Evolutionary conservation across 92 coral and sea anemone species (phyloP).

Genomic region (Epizoanthus ramosus): DNA sequence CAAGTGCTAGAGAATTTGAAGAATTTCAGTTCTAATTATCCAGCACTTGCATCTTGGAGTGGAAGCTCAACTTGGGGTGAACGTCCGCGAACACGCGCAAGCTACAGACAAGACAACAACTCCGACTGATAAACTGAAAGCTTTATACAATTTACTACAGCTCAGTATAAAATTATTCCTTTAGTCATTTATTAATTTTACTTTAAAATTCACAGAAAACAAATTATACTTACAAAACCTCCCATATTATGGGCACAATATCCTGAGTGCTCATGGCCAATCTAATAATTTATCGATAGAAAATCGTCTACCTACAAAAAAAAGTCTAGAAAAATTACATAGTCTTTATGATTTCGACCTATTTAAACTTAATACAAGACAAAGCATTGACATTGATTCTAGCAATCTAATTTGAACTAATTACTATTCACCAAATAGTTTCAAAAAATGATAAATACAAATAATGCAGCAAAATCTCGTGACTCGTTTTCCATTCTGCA

Average conservation of each 20-base stretch:
- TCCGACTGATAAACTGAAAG: no score
- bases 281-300: neutral
- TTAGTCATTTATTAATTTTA: neutral
- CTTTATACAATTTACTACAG: constrained; percentile 7
- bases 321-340: constrained; percentile 8
- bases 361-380: neutral
- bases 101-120: constrained; percentile 18
- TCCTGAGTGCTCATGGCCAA: constrained; percentile 6
- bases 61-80: neutral
- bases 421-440: constrained; percentile 2
- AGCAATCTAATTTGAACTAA: neutral
- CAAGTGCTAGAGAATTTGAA: constrained; percentile 14
- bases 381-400: neutral
- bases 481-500: constrained; percentile 2
- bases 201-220: neutral
- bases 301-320: neutral
- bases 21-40: constrained; percentile 13
- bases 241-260: constrained; percentile 11
- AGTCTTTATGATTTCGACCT: neutral
- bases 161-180: constrained; percentile 9
- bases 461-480: neutral
- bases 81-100: constrained; percentile 14
- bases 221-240: constrained; percentile 12
- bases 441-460: no score
- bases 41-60: constrained; percentile 1